These are phyloP conservation scores for Zaprionus vittiger DNA, from an alignment of 1,140 invertebrate species.

Conservation along the genomic window DNA sequence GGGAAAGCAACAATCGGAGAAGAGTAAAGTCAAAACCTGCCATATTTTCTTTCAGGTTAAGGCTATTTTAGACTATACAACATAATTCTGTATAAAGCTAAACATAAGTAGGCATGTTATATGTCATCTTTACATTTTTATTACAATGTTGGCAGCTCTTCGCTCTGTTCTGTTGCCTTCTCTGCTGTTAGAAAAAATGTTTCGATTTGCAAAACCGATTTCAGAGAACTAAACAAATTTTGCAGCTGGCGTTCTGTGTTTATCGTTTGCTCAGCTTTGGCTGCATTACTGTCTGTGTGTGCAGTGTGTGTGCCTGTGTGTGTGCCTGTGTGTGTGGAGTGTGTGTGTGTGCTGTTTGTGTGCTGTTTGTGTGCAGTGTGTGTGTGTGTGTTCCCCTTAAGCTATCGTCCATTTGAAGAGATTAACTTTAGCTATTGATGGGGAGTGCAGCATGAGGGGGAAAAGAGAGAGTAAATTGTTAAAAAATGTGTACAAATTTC, in stretches of 20 bases:
- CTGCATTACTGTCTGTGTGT: not conserved
- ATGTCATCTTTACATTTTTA: no score
- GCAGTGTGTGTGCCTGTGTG: conserved; percentile 14
- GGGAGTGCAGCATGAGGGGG: not conserved
- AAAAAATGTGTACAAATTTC: conserved; percentile 48
- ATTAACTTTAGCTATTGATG: conserved; percentile 43
- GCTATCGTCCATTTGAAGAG: conserved; percentile 46
- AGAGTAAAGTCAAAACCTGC: no score
- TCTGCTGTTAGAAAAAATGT: conserved; percentile 31
- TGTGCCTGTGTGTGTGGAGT: no score
- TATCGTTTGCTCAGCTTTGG: conserved; percentile 43
- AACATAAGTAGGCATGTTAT: no score
- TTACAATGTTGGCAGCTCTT: no score
- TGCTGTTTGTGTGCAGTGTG: conserved; percentile 30
- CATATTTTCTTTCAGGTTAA: no score
- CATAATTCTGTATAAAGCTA: no score
- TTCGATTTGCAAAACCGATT: conserved; percentile 9
- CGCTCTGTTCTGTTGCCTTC: not conserved
- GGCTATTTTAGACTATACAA: no score
- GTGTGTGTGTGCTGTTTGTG: conserved; percentile 35
- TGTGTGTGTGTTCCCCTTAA: conserved; percentile 44
- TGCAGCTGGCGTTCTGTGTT: conserved; percentile 48
- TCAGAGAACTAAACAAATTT: conserved; percentile 8
- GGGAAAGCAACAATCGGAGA: no score
- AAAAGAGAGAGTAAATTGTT: conserved; percentile 7